A percentile compares a stretch with the other conserved stretches of the same genome.
Conservation (phyloP, 2,888 invertebrate genomes). For the Diarsia dahlii region DNA sequence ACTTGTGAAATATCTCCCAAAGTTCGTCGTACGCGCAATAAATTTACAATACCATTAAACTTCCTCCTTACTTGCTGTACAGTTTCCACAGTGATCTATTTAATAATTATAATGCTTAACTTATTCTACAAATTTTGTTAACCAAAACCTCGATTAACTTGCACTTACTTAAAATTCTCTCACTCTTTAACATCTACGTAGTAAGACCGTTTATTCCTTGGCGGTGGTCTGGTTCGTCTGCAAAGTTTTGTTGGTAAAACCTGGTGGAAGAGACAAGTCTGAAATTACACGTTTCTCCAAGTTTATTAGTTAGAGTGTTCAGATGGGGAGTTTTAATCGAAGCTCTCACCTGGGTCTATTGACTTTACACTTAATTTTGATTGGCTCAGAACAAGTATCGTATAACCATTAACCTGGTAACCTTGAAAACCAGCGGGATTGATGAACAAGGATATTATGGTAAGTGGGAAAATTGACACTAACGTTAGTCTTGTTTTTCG, state of each 20-base stretch:
- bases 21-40: slow-evolving; percentile 60
- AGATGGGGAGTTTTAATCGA: slow-evolving; percentile 62
- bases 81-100: slow-evolving; percentile 67
- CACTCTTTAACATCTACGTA: slow-evolving; percentile 3
- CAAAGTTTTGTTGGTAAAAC: slow-evolving; percentile 47
- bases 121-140: slow-evolving; percentile 68
- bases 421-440: slow-evolving; percentile 11
- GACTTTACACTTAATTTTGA: slow-evolving; percentile 66
- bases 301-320: slow-evolving; percentile 71
- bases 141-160: slow-evolving; percentile 38
- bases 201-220: slow-evolving; percentile 35
- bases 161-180: slow-evolving; percentile 1
- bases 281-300: slow-evolving; percentile 70
- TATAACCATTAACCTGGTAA: slow-evolving; percentile 15
- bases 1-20: slow-evolving; percentile 46
- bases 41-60: slow-evolving; percentile 68
- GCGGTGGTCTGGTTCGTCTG: not conserved
- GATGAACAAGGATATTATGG: not conserved
- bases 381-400: slow-evolving; percentile 49
- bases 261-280: slow-evolving; percentile 67
- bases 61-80: slow-evolving; percentile 59
- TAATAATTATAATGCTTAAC: slow-evolving; percentile 72
- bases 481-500: not conserved
- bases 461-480: not conserved
- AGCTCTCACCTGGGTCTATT: slow-evolving; percentile 63